Conservation (phyloP, 1,140 invertebrate species). For the Dufourea novaeangliae region DNA sequence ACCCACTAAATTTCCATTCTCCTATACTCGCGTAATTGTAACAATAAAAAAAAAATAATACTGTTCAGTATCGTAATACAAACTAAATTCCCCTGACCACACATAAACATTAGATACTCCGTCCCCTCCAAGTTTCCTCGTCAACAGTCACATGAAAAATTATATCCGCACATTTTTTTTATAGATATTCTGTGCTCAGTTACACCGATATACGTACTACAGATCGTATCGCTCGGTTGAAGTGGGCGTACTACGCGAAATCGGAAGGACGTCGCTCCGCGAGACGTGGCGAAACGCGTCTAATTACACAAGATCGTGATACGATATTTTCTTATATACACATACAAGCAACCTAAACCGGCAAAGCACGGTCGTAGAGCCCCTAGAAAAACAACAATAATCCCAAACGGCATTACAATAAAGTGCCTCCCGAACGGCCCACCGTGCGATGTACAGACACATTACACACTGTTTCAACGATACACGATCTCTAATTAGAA, state of each 20-base stretch:
- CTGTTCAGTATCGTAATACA: too few species aligned
- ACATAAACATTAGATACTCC: neutral
- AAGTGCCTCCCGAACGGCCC: constrained; percentile 30
- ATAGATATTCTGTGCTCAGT: neutral
- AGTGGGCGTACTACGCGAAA: constrained; percentile 16
- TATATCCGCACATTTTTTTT: neutral
- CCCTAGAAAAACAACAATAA: constrained; percentile 37
- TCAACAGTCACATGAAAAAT: constrained; percentile 11
- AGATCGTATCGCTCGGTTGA: neutral
- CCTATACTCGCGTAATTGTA: too few species aligned
- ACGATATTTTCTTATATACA: constrained; percentile 50
- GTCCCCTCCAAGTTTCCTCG: neutral
- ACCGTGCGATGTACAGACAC: constrained; percentile 46
- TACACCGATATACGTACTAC: neutral
- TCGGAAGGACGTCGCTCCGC: constrained; percentile 48
- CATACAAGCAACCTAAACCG: constrained; percentile 26
- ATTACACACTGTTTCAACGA: constrained; percentile 48
- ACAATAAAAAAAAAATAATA: neutral
- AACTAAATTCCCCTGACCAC: neutral
- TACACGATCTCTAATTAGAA: constrained; percentile 36
- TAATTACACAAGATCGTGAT: constrained; percentile 35
- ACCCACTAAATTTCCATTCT: too few species aligned
- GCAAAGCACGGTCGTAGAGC: constrained; percentile 42
- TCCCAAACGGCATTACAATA: constrained; percentile 47
- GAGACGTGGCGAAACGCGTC: neutral